A percentile compares a stretch with the other conserved stretches of the same genome.
Evolutionary conservation across 2,797 vertebrate species (phyloP).

Genomic region (Lepilemur septentrionalis): DNA sequence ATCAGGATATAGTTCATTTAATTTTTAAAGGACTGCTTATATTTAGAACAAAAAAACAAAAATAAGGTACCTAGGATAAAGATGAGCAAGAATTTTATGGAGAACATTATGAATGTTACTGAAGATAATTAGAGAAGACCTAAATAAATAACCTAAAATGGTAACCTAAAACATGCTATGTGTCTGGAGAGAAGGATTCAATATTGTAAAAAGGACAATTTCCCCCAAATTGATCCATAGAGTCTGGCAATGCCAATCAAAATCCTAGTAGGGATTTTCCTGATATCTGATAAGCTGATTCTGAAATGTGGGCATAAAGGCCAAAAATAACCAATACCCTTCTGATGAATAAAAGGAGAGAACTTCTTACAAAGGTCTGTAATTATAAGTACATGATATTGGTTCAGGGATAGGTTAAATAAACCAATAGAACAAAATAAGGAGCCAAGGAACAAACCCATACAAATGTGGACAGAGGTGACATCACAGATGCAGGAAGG

Average conservation of each 20-base stretch:
- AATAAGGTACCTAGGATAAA: background rate
- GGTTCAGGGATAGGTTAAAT: background rate
- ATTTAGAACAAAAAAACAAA: constrained; percentile 17
- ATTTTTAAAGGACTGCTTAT: background rate
- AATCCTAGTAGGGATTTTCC: background rate
- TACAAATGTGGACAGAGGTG: background rate
- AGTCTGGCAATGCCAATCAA: background rate
- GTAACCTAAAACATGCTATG: background rate
- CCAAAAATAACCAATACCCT: background rate
- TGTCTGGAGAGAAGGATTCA: background rate
- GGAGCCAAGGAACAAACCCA: background rate
- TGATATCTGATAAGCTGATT: background rate
- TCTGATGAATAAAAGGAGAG: background rate
- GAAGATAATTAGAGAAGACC: background rate
- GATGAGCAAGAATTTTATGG: background rate
- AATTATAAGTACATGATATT: background rate
- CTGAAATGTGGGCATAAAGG: background rate
- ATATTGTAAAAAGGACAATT: background rate
- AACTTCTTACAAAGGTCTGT: background rate
- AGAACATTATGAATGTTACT: background rate
- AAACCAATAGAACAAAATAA: background rate
- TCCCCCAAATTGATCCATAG: background rate
- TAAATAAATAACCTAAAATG: background rate
- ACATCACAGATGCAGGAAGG: background rate
- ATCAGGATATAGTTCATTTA: background rate